Evolutionary conservation across 2,888 invertebrate species (phyloP), one percentile per base, ranked within the genome.

Genomic region (Aleiodes leptofemur): DNA sequence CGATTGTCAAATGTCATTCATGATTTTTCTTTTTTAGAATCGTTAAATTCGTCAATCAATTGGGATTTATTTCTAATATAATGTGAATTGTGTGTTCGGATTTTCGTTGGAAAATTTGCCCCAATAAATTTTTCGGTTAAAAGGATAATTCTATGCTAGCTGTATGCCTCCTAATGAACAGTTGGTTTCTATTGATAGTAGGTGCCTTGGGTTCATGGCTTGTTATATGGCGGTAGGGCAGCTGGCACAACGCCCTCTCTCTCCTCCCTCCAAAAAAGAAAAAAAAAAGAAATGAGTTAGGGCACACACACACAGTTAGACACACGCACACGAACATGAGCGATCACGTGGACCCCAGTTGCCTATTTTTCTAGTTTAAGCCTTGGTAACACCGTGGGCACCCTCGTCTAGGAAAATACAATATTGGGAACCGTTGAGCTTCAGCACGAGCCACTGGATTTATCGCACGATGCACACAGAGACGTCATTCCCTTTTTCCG

Each of bases 121-220:
- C 43, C 9, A 43, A 48, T 13, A 34, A 61, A 7, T 64, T 14
- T 31, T 64, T 31, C 11, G 23, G 23, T 38, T 31, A 64, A 55
- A 16, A 61, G 34, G 61, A 61, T 61, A 38, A 61, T 66, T 50
- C n/a, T 16, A 13, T 16, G 14, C 23, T 66, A 53, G 53, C 50
- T 50, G 16, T 34, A 38, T 66, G 83, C 80, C 80, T 77, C 83
- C 85, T 88, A 87, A 88, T 87, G 86, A 89, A 88, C 87, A 88
- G 88, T 89, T 88, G 87, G 86, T 82, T 84, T 81, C 85, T 86
- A 86, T 87, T 86, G 86, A 83, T 84, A 82, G 84, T 86, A 86
- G 84, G 83, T 81, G 84, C 83, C 64, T 84, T 84, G 84, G 80
- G 82, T 82, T 86, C 76, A 81, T 82, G 83, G 81, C 82, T 85